phyloP scores from a whole-genome alignment of 2,113 vertebrate genomes.

The Sylvia atricapilla region DNA sequence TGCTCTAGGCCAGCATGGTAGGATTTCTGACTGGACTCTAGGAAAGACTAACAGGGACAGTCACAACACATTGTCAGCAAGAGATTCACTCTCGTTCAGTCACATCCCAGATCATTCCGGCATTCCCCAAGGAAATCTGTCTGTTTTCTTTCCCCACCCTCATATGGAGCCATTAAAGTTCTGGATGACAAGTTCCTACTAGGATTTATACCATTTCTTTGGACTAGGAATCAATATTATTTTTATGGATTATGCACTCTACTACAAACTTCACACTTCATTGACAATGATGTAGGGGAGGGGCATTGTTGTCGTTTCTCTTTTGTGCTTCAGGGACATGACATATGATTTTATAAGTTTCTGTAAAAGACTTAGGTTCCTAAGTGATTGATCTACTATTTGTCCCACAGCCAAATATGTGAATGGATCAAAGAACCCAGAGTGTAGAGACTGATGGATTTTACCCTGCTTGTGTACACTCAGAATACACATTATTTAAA shows the following conservation, averaged over 20 bases:
- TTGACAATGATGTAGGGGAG: background rate
- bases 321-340: background rate
- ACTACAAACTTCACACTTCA: background rate
- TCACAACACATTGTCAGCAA: background rate
- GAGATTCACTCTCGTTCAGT: background rate
- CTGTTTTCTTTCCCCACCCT: fast-evolving
- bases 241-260: background rate
- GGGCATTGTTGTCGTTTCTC: fast-evolving
- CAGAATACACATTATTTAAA: background rate
- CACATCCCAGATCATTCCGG: background rate
- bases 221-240: background rate
- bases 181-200: background rate
- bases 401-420: background rate
- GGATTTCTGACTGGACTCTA: constrained; percentile 77
- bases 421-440: background rate
- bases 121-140: background rate
- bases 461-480: background rate
- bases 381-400: fast-evolving
- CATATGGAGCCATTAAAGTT: fast-evolving
- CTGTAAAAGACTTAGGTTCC: fast-evolving
- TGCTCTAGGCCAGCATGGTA: constrained; percentile 82
- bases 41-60: constrained; percentile 73
- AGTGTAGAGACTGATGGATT: background rate
- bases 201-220: background rate
- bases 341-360: fast-evolving